These are phyloP conservation scores for Colletes gigas DNA, from an alignment of 1,140 invertebrate genomes.

Conservation along the genomic window DNA sequence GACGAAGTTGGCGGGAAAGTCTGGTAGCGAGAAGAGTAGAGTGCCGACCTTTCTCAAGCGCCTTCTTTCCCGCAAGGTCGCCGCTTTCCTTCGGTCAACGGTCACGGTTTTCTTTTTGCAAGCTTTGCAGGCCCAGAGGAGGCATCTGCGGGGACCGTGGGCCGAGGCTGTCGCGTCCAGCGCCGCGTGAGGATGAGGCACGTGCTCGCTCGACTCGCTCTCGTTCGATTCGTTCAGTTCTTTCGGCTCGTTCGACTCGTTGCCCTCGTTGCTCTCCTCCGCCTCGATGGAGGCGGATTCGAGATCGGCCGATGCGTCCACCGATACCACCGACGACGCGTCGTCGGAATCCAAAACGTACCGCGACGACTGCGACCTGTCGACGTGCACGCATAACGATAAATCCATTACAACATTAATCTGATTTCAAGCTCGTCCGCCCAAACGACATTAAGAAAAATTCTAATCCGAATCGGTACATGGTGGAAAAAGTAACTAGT, in stretches of 20 bases:
- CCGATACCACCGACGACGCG: slow-evolving; percentile 74
- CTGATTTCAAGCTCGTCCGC: no score
- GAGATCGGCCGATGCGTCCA: slow-evolving; percentile 75
- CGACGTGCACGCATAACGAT: not conserved
- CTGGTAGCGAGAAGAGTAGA: no score
- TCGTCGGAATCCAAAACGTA: slow-evolving; percentile 77
- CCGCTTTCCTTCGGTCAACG: slow-evolving; percentile 97
- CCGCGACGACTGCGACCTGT: slow-evolving; percentile 55
- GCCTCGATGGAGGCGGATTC: slow-evolving; percentile 74
- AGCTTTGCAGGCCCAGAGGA: slow-evolving; percentile 97
- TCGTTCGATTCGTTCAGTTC: slow-evolving; percentile 60
- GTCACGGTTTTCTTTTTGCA: slow-evolving; percentile 97
- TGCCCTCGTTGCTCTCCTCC: slow-evolving; percentile 69
- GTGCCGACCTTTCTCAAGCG: slow-evolving; percentile 91
- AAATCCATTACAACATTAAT: no score
- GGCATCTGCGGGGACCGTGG: slow-evolving; percentile 87
- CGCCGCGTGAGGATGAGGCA: slow-evolving; percentile 76
- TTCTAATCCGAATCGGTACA: no score
- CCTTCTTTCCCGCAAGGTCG: slow-evolving; percentile 95
- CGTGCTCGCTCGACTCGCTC: slow-evolving; percentile 73
- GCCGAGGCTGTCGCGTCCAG: slow-evolving; percentile 63
- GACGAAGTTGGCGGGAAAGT: no score
- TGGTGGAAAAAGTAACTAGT: no score
- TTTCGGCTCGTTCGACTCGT: slow-evolving; percentile 58
- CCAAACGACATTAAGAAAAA: no score